These are phyloP conservation scores for Harpagus bidentatus DNA, from an alignment of 2,113 vertebrate genomes.

Conservation along the genomic window DNA sequence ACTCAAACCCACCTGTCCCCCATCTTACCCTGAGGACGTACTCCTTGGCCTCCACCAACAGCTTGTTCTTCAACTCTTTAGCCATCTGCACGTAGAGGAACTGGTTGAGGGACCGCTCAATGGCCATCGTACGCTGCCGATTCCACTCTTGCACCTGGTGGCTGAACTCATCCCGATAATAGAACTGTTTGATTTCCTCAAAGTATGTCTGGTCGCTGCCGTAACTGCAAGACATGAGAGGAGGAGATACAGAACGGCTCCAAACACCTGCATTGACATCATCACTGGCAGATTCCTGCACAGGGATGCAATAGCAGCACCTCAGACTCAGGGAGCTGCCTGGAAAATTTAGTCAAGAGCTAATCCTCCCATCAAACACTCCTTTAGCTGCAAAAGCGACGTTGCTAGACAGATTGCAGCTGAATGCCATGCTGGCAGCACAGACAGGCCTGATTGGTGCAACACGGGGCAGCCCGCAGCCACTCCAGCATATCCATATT, in stretches of 20 bases:
- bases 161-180: conserved; percentile 98
- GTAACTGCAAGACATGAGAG: conserved; percentile 72
- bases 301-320: neutral
- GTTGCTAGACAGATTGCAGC: neutral
- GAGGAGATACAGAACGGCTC: neutral
- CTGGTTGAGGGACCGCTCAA: conserved; percentile 89
- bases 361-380: neutral
- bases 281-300: neutral
- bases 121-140: conserved; percentile 92
- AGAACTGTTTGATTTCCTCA: conserved; percentile 99
- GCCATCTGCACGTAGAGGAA: conserved; percentile 98
- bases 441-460: neutral
- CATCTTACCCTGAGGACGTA: conserved; percentile 90
- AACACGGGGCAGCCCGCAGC: neutral
- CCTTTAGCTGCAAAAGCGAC: neutral
- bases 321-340: neutral
- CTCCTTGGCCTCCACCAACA: conserved; percentile 93
- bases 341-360: neutral
- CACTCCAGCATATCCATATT: neutral
- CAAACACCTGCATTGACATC: neutral
- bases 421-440: neutral
- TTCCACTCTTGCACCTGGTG: conserved; percentile 99
- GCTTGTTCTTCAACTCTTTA: conserved; percentile 95
- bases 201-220: conserved; percentile 95
- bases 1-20: neutral